Evolutionary conservation across 2,113 vertebrate genomes (phyloP).

Genomic region (Manacus vitellinus): DNA sequence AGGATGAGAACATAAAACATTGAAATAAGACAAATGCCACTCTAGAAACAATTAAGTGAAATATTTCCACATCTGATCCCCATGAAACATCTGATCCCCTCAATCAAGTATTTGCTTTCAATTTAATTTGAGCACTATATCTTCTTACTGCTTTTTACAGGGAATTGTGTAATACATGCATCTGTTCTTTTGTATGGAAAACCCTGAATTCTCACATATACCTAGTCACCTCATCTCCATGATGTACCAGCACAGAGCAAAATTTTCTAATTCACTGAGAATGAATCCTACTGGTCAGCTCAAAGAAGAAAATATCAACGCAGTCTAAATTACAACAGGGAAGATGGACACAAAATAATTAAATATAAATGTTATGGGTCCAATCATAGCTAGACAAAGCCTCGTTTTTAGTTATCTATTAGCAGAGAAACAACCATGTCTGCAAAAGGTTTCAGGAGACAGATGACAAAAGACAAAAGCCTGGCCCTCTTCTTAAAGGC

Average conservation of each 20-base stretch:
- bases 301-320: neutral
- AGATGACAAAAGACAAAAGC: neutral
- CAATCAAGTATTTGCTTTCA: neutral
- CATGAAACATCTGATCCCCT: neutral
- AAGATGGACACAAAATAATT: neutral
- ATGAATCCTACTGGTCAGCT: neutral
- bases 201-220: neutral
- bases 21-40: neutral
- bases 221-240: neutral
- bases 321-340: neutral
- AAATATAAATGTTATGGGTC: neutral
- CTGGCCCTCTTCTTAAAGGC: neutral
- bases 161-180: neutral
- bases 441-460: neutral
- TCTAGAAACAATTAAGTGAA: neutral
- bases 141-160: neutral
- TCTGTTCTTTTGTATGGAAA: neutral
- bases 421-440: neutral
- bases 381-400: neutral
- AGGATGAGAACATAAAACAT: neutral
- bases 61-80: neutral
- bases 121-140: neutral
- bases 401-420: neutral
- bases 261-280: neutral
- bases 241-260: neutral